These are phyloP conservation scores for Steatornis caripensis DNA, from an alignment of 2,113 vertebrate genomes.

Conservation along the genomic window DNA sequence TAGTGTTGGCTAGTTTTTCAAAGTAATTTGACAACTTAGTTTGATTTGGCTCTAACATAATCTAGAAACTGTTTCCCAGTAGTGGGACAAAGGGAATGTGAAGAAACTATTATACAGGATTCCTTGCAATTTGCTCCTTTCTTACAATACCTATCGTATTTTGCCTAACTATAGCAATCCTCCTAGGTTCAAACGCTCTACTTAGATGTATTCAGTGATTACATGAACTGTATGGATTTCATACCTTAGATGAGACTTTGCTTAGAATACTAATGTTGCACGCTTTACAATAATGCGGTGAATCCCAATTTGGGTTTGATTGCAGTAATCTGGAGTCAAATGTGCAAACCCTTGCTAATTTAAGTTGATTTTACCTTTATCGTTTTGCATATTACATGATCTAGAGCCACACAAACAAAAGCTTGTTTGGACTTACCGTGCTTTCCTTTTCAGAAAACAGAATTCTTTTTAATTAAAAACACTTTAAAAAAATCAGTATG, in stretches of 20 bases:
- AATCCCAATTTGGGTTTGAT: slow-evolving; percentile 53
- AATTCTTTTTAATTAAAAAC: slow-evolving; percentile 81
- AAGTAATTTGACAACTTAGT: slow-evolving; percentile 22
- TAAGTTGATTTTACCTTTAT: slow-evolving; percentile 61
- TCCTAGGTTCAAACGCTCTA: neutral
- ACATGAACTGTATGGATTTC: slow-evolving; percentile 25
- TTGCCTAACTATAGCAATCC: neutral
- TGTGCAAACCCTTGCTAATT: slow-evolving; percentile 51
- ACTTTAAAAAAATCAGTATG: slow-evolving; percentile 75
- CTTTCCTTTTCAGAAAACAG: slow-evolving; percentile 73
- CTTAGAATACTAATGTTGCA: slow-evolving; percentile 10
- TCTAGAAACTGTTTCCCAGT: neutral
- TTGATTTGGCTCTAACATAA: slow-evolving; percentile 16
- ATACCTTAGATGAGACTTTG: neutral
- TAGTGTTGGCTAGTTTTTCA: slow-evolving; percentile 30
- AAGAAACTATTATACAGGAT: neutral
- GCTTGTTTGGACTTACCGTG: slow-evolving; percentile 65
- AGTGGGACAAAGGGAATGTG: neutral
- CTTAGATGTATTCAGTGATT: neutral
- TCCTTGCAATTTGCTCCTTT: neutral
- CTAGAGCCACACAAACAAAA: slow-evolving; percentile 56
- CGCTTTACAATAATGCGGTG: slow-evolving; percentile 6
- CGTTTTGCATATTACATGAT: slow-evolving; percentile 39
- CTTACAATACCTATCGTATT: neutral
- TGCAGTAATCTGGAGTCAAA: slow-evolving; percentile 53